Conservation (phyloP, 1,140 invertebrate genomes). For the Chironomus tepperi region DNA sequence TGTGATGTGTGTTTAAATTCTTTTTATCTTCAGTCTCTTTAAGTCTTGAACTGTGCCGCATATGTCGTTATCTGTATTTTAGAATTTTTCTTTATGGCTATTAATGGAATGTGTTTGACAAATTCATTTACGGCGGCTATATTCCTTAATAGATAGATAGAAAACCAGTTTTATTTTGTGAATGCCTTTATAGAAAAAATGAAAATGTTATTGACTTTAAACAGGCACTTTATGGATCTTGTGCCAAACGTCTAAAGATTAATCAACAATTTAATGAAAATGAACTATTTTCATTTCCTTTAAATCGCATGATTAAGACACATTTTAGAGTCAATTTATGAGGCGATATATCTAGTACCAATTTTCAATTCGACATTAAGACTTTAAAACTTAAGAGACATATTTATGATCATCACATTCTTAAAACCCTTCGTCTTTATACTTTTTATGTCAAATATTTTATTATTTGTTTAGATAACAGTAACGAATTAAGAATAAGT, state of each 20-base stretch:
- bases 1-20: not conserved
- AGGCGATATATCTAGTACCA: not conserved
- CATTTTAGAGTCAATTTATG: conserved; percentile 8
- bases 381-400: conserved; percentile 13
- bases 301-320: conserved; percentile 9
- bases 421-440: not conserved
- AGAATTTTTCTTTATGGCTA: not conserved
- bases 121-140: conserved; percentile 16
- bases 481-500: not conserved
- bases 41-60: not conserved
- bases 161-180: not conserved
- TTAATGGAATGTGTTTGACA: conserved; percentile 22
- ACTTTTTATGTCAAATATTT: not conserved
- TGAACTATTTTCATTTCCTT: not conserved
- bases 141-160: not conserved
- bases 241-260: no score
- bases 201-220: no score
- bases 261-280: no score
- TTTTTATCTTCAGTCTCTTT: not conserved
- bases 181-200: no score
- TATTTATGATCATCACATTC: not conserved
- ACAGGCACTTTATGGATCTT: no score
- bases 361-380: not conserved
- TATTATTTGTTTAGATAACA: conserved; percentile 24
- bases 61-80: no score